These are phyloP conservation scores for Antechinus stuartii DNA, from an alignment of 2,113 vertebrate species.

Conservation along the genomic window DNA sequence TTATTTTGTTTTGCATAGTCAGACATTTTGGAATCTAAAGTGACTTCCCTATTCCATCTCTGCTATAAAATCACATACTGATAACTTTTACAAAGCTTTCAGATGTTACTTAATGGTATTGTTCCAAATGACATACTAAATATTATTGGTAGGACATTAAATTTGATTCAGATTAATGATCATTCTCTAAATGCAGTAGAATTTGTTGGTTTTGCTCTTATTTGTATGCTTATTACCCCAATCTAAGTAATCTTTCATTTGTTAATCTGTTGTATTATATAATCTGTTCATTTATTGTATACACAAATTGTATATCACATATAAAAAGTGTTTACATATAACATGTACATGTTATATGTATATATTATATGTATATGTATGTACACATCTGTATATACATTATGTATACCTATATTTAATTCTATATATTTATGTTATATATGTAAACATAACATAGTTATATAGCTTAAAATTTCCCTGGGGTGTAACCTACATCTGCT, in stretches of 20 bases:
- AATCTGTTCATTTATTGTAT: not conserved
- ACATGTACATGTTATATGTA: not conserved
- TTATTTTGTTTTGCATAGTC: conserved; percentile 85
- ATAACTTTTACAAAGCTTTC: conserved; percentile 64
- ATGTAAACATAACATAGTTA: not conserved
- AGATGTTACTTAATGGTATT: conserved; percentile 40
- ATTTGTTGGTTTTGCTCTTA: conserved; percentile 58
- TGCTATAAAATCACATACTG: conserved; percentile 38
- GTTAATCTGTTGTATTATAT: conserved; percentile 32
- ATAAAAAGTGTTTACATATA: not conserved
- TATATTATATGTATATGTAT: not conserved
- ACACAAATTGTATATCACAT: not conserved
- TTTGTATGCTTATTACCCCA: conserved; percentile 54
- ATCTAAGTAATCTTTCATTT: conserved; percentile 57
- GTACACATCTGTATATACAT: not conserved
- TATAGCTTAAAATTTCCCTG: not conserved
- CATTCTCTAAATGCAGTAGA: conserved; percentile 60
- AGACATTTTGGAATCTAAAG: conserved; percentile 77
- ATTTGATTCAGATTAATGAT: conserved; percentile 66
- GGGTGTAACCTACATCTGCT: not conserved
- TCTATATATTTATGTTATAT: not conserved
- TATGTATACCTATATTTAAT: not conserved
- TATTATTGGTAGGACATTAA: conserved; percentile 63
- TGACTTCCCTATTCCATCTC: conserved; percentile 73
- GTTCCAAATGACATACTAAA: conserved; percentile 57